Conservation (phyloP, 2,797 vertebrate genomes). For the Mormyrops attenuatus region DNA sequence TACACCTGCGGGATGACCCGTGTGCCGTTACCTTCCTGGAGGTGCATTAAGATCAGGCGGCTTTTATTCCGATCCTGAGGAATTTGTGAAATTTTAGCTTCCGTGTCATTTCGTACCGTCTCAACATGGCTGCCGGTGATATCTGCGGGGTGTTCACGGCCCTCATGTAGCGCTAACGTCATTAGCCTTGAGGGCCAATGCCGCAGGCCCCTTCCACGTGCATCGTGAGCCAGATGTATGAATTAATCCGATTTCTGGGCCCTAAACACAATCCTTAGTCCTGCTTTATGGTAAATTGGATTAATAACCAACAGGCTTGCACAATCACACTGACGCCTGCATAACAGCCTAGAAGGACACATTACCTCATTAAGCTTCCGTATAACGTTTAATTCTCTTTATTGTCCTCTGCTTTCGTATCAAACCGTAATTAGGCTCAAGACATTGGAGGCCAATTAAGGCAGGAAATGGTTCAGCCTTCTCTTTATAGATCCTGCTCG, state of each 20-base stretch:
- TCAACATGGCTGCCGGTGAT: background rate
- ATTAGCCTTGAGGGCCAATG: slow-evolving; percentile 8
- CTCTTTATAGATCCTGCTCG: slow-evolving; percentile 9
- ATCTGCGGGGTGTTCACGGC: slow-evolving; percentile 19
- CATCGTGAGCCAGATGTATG: slow-evolving; percentile 23
- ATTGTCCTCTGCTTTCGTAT: slow-evolving; percentile 28
- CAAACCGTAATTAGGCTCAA: slow-evolving; percentile 31
- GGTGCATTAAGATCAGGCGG: slow-evolving; percentile 4
- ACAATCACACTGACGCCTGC: slow-evolving; percentile 46
- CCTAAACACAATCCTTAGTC: slow-evolving; percentile 29
- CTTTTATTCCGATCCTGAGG: background rate
- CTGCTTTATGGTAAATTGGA: slow-evolving; percentile 55
- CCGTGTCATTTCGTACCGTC: background rate
- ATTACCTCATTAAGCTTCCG: slow-evolving; percentile 43
- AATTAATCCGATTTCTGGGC: slow-evolving; percentile 40
- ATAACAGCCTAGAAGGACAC: slow-evolving; percentile 39
- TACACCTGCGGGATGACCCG: slow-evolving; percentile 20
- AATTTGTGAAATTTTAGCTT: background rate
- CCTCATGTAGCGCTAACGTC: background rate
- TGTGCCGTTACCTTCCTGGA: background rate
- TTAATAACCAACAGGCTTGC: slow-evolving; percentile 54
- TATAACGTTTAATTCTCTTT: slow-evolving; percentile 45
- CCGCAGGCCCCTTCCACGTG: slow-evolving; percentile 17
- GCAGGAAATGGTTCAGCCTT: slow-evolving; percentile 32
- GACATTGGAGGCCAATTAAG: slow-evolving; percentile 26